Conservation (phyloP, 2,888 invertebrate species). For the Xylocampa areola region DNA sequence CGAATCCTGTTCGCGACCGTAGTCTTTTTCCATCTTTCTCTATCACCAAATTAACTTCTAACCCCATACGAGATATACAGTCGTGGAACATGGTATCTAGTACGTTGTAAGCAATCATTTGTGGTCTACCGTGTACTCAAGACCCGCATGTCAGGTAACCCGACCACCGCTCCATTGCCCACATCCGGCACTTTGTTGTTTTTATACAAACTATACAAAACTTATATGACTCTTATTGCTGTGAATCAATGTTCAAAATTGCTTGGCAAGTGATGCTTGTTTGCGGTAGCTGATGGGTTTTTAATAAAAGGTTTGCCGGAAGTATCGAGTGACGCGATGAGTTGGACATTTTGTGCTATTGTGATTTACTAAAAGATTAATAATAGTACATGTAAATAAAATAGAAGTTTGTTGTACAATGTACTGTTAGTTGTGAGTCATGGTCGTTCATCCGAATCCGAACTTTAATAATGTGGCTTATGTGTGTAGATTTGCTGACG, state of each 20-base stretch:
- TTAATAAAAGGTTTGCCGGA: constrained; percentile 55
- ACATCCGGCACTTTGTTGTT: constrained; percentile 57
- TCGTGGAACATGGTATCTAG: constrained; percentile 8
- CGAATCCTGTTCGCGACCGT: too few species aligned
- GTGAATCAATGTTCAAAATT: constrained; percentile 22
- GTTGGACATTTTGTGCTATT: constrained; percentile 48
- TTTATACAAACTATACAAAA: constrained; percentile 26
- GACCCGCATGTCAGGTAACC: constrained; percentile 57
- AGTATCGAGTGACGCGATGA: constrained; percentile 56
- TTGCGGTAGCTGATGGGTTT: constrained; percentile 38
- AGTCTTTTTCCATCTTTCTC: background rate
- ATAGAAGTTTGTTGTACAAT: constrained; percentile 5
- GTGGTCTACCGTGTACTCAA: constrained; percentile 29
- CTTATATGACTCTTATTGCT: constrained; percentile 5
- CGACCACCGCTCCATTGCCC: constrained; percentile 44
- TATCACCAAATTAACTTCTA: too few species aligned
- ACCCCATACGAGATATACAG: too few species aligned
- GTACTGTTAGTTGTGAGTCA: constrained; percentile 39
- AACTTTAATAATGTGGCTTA: constrained; percentile 35
- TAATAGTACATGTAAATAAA: too few species aligned
- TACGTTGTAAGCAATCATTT: constrained; percentile 15
- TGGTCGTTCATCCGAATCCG: constrained; percentile 16
- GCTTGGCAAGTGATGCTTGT: constrained; percentile 3
- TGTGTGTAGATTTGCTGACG: constrained; percentile 10
- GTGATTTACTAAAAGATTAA: constrained; percentile 42